A percentile compares a stretch with the other conserved stretches of the same genome.
Conservation (phyloP, 2,888 invertebrate genomes). For the Keiferia lycopersicella region DNA sequence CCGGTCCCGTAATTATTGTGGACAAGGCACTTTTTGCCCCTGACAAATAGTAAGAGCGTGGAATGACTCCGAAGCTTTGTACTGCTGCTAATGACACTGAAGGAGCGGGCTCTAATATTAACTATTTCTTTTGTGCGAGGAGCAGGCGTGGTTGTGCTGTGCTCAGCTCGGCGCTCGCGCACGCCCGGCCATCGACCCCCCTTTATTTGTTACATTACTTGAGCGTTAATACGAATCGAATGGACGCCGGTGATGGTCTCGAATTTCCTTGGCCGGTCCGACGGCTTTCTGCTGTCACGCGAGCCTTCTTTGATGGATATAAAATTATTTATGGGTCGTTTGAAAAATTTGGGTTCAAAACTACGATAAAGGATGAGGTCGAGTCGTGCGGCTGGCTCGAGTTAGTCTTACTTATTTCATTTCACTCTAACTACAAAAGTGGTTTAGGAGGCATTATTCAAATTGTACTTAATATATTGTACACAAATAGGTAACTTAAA, state of each 20-base stretch:
- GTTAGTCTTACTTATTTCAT: neutral
- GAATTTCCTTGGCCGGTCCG: slow-evolving; percentile 65
- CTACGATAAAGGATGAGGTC: slow-evolving; percentile 28
- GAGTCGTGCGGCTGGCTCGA: neutral
- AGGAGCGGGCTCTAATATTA: slow-evolving; percentile 74
- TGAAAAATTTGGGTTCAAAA: slow-evolving; percentile 36
- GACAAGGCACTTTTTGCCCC: slow-evolving; percentile 79
- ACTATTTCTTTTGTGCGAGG: slow-evolving; percentile 78
- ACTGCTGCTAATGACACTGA: slow-evolving; percentile 77
- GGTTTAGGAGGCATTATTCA: no score
- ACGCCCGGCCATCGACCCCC: slow-evolving; percentile 68
- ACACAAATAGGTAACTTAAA: no score
- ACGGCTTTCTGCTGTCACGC: slow-evolving; percentile 68
- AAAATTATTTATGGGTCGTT: slow-evolving; percentile 60
- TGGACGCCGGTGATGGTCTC: slow-evolving; percentile 69
- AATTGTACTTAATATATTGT: no score
- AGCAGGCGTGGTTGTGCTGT: slow-evolving; percentile 63
- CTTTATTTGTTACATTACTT: slow-evolving; percentile 76
- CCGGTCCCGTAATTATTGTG: slow-evolving; percentile 80
- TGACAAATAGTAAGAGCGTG: slow-evolving; percentile 79
- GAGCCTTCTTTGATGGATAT: slow-evolving; percentile 64
- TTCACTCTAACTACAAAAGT: no score
- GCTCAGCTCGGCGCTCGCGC: slow-evolving; percentile 60
- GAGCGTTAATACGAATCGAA: slow-evolving; percentile 77
- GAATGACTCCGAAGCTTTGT: slow-evolving; percentile 77